Conservation (phyloP, 1,140 invertebrate species). For the Drosophila rufa region DNA sequence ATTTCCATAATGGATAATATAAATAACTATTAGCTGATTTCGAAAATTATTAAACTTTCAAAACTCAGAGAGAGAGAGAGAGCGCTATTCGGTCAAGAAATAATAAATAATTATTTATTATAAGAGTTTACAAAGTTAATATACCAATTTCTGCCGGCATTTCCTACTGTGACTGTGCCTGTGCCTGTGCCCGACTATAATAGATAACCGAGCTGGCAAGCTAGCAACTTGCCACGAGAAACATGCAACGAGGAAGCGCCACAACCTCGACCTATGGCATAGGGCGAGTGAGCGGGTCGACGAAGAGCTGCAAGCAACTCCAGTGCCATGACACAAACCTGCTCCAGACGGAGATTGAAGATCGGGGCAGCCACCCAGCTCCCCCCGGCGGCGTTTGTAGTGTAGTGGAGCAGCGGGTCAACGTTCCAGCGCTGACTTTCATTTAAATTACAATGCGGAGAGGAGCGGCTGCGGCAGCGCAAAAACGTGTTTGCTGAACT, state of each 20-base stretch:
- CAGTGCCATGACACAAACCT: conserved; percentile 1
- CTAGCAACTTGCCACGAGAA: neutral
- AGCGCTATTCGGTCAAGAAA: too few relatives aligned
- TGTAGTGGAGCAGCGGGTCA: conserved; percentile 52
- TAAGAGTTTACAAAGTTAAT: too few relatives aligned
- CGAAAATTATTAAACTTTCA: too few relatives aligned
- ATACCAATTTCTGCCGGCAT: too few relatives aligned
- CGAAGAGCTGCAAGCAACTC: neutral
- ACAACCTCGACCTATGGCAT: conserved; percentile 37
- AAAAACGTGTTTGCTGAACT: conserved; percentile 40
- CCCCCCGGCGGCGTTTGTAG: conserved; percentile 16
- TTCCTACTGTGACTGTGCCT: conserved; percentile 2
- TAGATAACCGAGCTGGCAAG: neutral
- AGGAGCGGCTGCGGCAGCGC: neutral
- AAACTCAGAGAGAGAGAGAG: too few relatives aligned
- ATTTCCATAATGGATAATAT: too few relatives aligned
- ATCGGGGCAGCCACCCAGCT: neutral
- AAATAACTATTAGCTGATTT: too few relatives aligned
- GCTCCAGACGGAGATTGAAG: neutral
- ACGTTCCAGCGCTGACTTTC: conserved; percentile 19
- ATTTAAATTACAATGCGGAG: conserved; percentile 21
- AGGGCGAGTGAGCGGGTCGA: neutral
- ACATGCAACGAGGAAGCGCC: conserved; percentile 36
- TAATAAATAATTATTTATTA: too few relatives aligned
- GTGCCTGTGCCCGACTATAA: neutral